phyloP scores from a whole-genome alignment of 2,113 vertebrate species.

The Phainopepla nitens region DNA sequence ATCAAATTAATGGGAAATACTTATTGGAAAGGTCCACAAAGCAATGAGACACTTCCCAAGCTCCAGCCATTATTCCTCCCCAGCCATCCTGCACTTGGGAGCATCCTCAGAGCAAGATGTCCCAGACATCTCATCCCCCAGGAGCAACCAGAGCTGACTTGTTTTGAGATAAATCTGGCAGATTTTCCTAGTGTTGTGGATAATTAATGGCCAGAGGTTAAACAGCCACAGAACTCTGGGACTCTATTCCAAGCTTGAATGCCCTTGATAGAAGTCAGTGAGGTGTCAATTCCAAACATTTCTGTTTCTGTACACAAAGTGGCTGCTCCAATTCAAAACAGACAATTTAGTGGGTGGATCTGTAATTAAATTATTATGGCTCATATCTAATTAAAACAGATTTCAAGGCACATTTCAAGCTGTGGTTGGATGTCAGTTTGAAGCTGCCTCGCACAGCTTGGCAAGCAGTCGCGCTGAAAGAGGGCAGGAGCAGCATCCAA shows the following conservation, averaged over 20 bases:
- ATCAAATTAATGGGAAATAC: neutral
- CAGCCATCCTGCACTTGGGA: accelerated
- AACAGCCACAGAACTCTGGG: neutral
- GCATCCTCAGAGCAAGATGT: neutral
- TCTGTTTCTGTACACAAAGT: conserved; percentile 27
- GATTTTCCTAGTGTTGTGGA: neutral
- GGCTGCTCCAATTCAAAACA: conserved; percentile 41
- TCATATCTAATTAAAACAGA: conserved; percentile 61
- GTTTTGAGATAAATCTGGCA: neutral
- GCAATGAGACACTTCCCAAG: neutral
- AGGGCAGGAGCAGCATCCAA: conserved; percentile 17
- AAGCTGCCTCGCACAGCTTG: conserved; percentile 24
- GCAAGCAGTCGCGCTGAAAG: neutral
- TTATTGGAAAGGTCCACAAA: neutral
- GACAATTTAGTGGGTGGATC: conserved; percentile 58
- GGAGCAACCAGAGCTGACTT: neutral
- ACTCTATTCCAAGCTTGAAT: neutral
- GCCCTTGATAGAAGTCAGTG: neutral
- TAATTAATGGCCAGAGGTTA: conserved; percentile 20
- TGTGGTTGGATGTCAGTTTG: conserved; percentile 35
- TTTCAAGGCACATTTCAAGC: conserved; percentile 63
- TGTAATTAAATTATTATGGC: conserved; percentile 63
- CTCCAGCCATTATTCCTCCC: accelerated
- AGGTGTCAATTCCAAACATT: conserved; percentile 1
- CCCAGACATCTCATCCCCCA: neutral